Evolutionary conservation across 2,797 vertebrate species (phyloP), one percentile per base, ranked within the genome.

Genomic region (Hozukius guyotensis): DNA sequence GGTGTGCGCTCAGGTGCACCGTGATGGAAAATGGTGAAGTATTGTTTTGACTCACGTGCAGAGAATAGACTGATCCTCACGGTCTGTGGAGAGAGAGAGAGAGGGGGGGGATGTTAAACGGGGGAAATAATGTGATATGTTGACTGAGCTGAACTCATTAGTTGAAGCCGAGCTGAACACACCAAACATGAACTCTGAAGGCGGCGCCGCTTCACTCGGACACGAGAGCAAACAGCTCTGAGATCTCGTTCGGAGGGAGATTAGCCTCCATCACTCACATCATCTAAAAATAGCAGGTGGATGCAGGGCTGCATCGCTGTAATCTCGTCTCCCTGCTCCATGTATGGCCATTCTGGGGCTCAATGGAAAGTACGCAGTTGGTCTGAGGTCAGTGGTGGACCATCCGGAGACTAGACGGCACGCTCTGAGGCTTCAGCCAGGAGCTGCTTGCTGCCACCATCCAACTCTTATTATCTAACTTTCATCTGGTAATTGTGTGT

Each of bases 51-150:
- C 98, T 98, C 93, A 99, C 98, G 98, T 99, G 98, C 98, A 99
- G 57, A 99, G 96, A 88, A 99, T 97, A 56, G 98, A 99, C 95
- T 99, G 98, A 92, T 99, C 98, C 93, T 99, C 98, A 14, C 98
- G 97, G 90, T 99, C 98, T 99, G 96, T 73, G 83, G 89, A 94
- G 56, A 92, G 80, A 95, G 59, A 89, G 25, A 62, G 29, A 22
- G 36, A 63, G 12, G 27, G 10, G 25, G 34, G 22, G 9, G 16
- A 55, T 12, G 57, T 70, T 56, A 75, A 77, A 64, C 56, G 3
- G 46, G 49, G 55, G 68, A 68, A n/a, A 67, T 66, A 49, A 75
- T 53, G 20, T 59, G 63, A 69, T 34, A 75, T 78, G 82, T 66
- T 69, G 56, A 68, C 75, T 32, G 70, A 84, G 65, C 72, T 75